Conservation (phyloP, 2,113 vertebrate species). For the Lasiurus cinereus region DNA sequence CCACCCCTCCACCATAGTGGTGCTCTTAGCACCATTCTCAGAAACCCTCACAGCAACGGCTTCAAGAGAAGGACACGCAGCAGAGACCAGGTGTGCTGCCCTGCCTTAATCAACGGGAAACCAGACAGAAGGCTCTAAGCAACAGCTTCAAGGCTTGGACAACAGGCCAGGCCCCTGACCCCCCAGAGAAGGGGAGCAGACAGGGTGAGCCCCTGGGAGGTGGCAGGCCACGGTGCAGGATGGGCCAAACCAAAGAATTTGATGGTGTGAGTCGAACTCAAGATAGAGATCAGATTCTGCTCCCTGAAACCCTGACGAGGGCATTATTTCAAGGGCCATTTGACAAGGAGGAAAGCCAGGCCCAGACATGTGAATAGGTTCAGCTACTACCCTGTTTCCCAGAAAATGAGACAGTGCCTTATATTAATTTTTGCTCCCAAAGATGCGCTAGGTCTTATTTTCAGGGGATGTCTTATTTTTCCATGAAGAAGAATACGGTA, state of each 20-base stretch:
- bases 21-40: not conserved
- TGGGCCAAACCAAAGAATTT: not conserved
- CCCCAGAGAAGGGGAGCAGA: not conserved
- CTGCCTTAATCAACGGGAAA: not conserved
- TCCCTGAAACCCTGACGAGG: fast-evolving
- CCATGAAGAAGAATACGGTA: too few relatives aligned
- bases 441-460: too few relatives aligned
- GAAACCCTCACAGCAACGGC: not conserved
- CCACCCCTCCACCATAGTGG: too few relatives aligned
- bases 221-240: not conserved
- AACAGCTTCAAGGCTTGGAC: not conserved
- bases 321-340: not conserved
- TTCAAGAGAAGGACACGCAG: not conserved
- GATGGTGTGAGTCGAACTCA: not conserved
- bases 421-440: too few relatives aligned
- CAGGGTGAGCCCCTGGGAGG: fast-evolving
- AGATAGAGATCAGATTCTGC: not conserved
- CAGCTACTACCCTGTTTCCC: not conserved
- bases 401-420: too few relatives aligned
- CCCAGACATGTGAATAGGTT: too few relatives aligned
- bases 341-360: not conserved
- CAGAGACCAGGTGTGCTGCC: not conserved
- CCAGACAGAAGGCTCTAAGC: not conserved
- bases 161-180: not conserved
- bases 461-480: too few relatives aligned